Evolutionary conservation across 1,140 invertebrate species (phyloP).

Genomic region (Eciton burchellii): DNA sequence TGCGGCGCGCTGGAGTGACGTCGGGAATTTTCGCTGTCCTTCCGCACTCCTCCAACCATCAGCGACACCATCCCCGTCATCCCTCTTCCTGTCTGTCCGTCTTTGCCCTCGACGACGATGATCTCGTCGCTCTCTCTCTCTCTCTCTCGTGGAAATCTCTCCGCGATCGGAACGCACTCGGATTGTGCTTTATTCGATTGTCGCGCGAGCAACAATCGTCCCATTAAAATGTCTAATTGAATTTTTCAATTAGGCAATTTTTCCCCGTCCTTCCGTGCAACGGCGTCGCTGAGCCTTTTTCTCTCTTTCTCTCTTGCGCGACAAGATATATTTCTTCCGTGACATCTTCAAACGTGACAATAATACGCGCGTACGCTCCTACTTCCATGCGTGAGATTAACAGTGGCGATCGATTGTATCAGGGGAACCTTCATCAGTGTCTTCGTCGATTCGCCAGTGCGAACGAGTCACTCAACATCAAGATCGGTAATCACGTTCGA

Average conservation of each 20-base stretch:
- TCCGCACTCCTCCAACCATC: constrained; percentile 62
- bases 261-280: background rate
- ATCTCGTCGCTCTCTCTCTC: too few species aligned
- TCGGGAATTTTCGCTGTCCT: constrained; percentile 77
- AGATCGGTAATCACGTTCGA: constrained; percentile 6
- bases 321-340: constrained; percentile 4
- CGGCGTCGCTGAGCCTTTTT: background rate
- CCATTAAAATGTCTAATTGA: constrained; percentile 78
- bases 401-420: constrained; percentile 61
- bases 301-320: background rate
- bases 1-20: constrained; percentile 75
- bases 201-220: constrained; percentile 65
- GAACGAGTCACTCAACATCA: constrained; percentile 58
- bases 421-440: constrained; percentile 71
- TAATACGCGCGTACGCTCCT: constrained; percentile 17
- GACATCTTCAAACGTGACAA: background rate
- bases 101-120: constrained; percentile 11
- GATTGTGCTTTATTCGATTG: constrained; percentile 73
- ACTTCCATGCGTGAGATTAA: constrained; percentile 35
- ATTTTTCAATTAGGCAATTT: constrained; percentile 71
- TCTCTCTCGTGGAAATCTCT: too few species aligned
- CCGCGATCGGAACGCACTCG: constrained; percentile 55
- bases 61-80: constrained; percentile 30
- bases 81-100: constrained; percentile 17
- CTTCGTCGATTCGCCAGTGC: constrained; percentile 45